Evolutionary conservation across 2,888 invertebrate genomes (phyloP).

Genomic region (Sarcophaga variegata): DNA sequence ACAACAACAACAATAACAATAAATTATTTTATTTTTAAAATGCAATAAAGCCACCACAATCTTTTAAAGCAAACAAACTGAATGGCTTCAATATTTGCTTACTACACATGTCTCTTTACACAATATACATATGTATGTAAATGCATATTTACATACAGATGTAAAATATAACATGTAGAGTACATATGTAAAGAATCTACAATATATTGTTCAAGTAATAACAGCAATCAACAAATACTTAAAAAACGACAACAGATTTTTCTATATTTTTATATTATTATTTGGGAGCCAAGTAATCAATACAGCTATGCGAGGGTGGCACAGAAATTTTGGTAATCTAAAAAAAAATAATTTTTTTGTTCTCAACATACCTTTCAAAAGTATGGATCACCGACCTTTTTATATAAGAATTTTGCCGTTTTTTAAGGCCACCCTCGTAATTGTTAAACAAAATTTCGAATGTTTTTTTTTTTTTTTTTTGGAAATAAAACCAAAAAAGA

Average conservation of each 20-base stretch:
- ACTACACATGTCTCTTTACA: slow-evolving; percentile 10
- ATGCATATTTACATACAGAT: not conserved
- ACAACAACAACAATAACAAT: slow-evolving; percentile 38
- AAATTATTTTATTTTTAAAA: slow-evolving; percentile 31
- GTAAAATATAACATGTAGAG: not conserved
- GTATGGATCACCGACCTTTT: too few relatives aligned
- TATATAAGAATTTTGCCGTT: too few relatives aligned
- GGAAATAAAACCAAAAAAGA: not conserved
- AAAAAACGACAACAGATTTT: not conserved
- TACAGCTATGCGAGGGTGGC: not conserved
- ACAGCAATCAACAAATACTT: slow-evolving; percentile 28
- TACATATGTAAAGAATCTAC: not conserved
- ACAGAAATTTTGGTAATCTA: not conserved
- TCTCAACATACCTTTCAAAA: too few relatives aligned
- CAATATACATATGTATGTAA: not conserved
- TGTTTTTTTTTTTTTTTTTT: not conserved
- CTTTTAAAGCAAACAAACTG: slow-evolving; percentile 11
- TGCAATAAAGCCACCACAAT: slow-evolving; percentile 29
- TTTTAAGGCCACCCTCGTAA: too few relatives aligned
- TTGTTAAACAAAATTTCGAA: slow-evolving; percentile 25
- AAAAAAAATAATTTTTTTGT: not conserved
- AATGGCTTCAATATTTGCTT: slow-evolving; percentile 26
- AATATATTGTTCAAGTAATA: slow-evolving; percentile 21
- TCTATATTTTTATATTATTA: not conserved
- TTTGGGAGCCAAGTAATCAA: slow-evolving; percentile 28